Conservation (phyloP, 2,797 vertebrate species). For the Rhodeus uyekii region DNA sequence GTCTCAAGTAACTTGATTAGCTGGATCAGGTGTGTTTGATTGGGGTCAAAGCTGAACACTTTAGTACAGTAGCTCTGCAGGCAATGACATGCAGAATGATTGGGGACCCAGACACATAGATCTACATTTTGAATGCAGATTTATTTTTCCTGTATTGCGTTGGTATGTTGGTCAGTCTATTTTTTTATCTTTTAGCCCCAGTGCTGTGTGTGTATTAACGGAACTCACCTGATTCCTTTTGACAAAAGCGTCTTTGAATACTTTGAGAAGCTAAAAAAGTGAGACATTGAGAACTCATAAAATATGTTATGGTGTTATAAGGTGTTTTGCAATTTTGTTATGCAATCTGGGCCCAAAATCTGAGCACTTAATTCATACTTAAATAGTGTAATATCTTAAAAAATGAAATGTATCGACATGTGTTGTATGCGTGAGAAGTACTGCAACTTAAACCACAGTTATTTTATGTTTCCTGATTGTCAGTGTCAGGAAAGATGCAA, state of each 20-base stretch:
- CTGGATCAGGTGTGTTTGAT: too few relatives aligned
- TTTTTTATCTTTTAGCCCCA: conserved; percentile 63
- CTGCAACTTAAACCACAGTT: too few relatives aligned
- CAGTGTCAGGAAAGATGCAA: too few relatives aligned
- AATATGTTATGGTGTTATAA: background rate
- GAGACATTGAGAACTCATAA: conserved; percentile 11
- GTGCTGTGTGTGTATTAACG: conserved; percentile 68
- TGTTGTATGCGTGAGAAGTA: too few relatives aligned
- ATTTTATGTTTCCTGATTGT: too few relatives aligned
- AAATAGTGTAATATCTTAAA: background rate
- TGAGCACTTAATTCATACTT: background rate
- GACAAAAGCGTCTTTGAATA: accelerated
- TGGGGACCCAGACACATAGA: background rate
- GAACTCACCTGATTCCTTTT: conserved; percentile 21
- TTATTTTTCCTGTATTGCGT: too few relatives aligned
- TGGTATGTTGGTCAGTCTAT: background rate
- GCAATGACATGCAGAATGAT: too few relatives aligned
- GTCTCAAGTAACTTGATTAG: too few relatives aligned
- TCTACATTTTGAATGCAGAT: background rate
- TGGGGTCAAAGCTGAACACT: too few relatives aligned
- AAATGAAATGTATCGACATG: too few relatives aligned
- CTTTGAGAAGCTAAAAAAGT: accelerated
- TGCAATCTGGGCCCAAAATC: background rate
- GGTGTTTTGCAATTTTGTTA: background rate
- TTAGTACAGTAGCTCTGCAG: too few relatives aligned